phyloP scores from a whole-genome alignment of 2,888 invertebrate species.

The Zygothrica quintamaculata region DNA sequence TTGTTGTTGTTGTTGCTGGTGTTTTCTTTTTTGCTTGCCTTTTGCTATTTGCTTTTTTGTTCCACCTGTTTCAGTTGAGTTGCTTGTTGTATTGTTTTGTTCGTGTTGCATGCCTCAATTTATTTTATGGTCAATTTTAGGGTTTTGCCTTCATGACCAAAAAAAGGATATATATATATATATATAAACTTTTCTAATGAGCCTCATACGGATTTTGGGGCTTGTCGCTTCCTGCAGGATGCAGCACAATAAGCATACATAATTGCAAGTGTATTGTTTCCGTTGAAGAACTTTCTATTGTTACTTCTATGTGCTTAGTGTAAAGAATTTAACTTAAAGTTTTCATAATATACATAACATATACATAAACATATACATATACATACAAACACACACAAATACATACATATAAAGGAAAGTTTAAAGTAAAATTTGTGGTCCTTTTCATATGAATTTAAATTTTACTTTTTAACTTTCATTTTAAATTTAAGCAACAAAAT shows the following conservation, averaged over 20 bases:
- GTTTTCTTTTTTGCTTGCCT: conserved; percentile 23
- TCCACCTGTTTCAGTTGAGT: conserved; percentile 37
- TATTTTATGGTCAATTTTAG: conserved; percentile 65
- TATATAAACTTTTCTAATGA: conserved; percentile 73
- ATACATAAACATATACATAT: not conserved
- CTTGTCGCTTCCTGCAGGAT: conserved; percentile 46
- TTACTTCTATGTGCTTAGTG: conserved; percentile 3
- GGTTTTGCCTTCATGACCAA: conserved; percentile 32
- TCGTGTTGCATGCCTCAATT: conserved; percentile 59
- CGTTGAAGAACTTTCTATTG: conserved; percentile 28
- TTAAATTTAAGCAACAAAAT: too few relatives aligned
- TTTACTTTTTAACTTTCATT: too few relatives aligned
- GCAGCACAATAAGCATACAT: conserved; percentile 58
- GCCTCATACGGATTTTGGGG: conserved; percentile 61
- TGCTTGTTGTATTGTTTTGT: conserved; percentile 19
- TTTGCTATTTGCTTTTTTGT: conserved; percentile 2
- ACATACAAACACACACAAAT: not conserved
- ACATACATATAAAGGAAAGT: too few relatives aligned
- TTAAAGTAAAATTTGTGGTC: too few relatives aligned
- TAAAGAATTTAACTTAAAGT: conserved; percentile 13
- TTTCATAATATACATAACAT: not conserved
- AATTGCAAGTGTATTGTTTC: conserved; percentile 58
- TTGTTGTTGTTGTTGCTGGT: too few relatives aligned
- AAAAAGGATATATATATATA: too few relatives aligned
- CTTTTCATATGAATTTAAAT: too few relatives aligned